Percentiles rank a stretch among this genome's conserved stretches.
Conservation (phyloP, 2,113 vertebrate species). For the Festucalex cinctus region DNA sequence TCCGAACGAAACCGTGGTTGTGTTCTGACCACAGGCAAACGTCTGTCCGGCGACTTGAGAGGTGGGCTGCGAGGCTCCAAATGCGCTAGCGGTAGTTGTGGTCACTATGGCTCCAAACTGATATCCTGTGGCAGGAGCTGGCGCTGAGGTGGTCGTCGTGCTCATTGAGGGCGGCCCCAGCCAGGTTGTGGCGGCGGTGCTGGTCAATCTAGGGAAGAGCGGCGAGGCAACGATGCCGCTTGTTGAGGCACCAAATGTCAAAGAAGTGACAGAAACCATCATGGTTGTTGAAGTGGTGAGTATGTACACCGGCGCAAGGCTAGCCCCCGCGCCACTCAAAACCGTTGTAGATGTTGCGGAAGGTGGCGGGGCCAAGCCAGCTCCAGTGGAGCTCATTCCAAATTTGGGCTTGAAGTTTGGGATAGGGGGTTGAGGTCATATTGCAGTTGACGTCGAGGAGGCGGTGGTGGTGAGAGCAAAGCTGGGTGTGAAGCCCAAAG, state of each 20-base stretch:
- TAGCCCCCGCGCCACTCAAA: slow-evolving; percentile 8
- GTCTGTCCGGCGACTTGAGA: slow-evolving; percentile 33
- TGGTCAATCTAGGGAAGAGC: slow-evolving; percentile 43
- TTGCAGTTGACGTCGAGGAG: slow-evolving; percentile 17
- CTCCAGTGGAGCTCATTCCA: slow-evolving; percentile 38
- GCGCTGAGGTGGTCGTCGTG: slow-evolving; percentile 15
- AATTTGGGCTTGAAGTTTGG: slow-evolving; percentile 83
- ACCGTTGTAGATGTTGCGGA: slow-evolving; percentile 27
- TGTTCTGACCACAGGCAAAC: slow-evolving; percentile 68
- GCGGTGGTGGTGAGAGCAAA: slow-evolving; percentile 60
- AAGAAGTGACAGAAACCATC: slow-evolving; percentile 21
- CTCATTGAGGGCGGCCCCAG: slow-evolving; percentile 39
- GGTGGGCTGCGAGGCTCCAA: slow-evolving; percentile 49
- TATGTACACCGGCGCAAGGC: slow-evolving; percentile 44
- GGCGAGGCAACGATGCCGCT: slow-evolving; percentile 34
- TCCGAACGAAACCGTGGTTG: slow-evolving; percentile 59
- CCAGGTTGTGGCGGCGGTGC: slow-evolving; percentile 61
- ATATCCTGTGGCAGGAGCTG: slow-evolving; percentile 51
- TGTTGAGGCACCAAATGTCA: slow-evolving; percentile 54
- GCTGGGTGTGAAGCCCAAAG: slow-evolving; percentile 81
- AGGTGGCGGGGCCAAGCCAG: slow-evolving; percentile 24
- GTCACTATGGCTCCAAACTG: slow-evolving; percentile 64
- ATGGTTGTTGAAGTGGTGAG: slow-evolving; percentile 19
- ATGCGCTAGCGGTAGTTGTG: slow-evolving; percentile 22
- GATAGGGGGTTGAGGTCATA: slow-evolving; percentile 9